Conservation (phyloP, 2,797 vertebrate genomes). For the Melanotaenia boesemani region DNA sequence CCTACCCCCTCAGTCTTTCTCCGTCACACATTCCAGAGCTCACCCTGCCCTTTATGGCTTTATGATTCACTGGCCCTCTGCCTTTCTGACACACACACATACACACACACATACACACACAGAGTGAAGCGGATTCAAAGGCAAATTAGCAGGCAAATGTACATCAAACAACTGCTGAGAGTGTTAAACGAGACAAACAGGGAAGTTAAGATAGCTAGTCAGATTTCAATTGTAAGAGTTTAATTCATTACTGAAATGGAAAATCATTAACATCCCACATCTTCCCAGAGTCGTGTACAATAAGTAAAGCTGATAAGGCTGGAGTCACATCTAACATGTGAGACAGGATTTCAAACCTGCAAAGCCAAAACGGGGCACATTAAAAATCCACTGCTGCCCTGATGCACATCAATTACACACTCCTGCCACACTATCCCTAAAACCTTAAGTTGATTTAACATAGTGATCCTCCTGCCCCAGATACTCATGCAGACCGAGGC, state of each 20-base stretch:
- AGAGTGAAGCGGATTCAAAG: constrained; percentile 6
- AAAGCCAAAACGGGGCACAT: too few relatives aligned
- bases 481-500: constrained; percentile 32
- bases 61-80: constrained; percentile 55
- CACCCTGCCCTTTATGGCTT: constrained; percentile 62
- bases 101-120: too few relatives aligned
- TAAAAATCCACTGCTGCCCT: neutral
- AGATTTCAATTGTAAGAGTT: neutral
- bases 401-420: constrained; percentile 2
- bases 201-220: neutral
- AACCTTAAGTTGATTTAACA: constrained; percentile 44
- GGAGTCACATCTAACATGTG: too few relatives aligned
- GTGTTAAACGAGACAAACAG: constrained; percentile 20
- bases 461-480: constrained; percentile 49
- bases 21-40: constrained; percentile 74
- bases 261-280: too few relatives aligned
- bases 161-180: constrained; percentile 20
- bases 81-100: constrained; percentile 12
- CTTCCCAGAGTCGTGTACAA: neutral
- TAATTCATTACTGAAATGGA: too few relatives aligned
- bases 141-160: constrained; percentile 40
- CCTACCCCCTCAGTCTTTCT: constrained; percentile 20
- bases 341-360: too few relatives aligned
- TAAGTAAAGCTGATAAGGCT: too few relatives aligned
- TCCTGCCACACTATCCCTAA: constrained; percentile 39